A percentile compares a stretch with the other conserved stretches of the same genome.
phyloP scores from a whole-genome alignment of 2,888 invertebrate genomes.

The Meghimatium bilineatum region DNA sequence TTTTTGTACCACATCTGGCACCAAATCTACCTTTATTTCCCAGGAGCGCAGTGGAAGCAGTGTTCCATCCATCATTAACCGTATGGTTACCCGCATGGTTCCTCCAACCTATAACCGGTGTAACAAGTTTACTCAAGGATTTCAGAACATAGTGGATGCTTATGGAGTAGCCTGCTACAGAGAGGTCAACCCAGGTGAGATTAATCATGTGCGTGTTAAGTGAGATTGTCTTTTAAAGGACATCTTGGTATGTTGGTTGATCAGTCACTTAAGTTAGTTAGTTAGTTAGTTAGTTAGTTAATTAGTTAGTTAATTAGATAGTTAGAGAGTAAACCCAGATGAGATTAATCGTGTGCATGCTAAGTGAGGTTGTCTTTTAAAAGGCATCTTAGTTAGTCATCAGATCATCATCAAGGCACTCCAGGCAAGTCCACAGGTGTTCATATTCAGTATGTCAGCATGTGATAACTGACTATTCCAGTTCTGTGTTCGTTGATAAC shows the following conservation, averaged over 20 bases:
- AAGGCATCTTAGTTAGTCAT: too few relatives aligned
- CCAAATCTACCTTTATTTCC: conserved; percentile 1
- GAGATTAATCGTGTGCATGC: conserved; percentile 47
- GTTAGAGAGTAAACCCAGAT: conserved; percentile 98
- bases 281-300: too few relatives aligned
- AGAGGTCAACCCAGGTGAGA: conserved; percentile 94
- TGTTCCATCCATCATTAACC: conserved; percentile 96
- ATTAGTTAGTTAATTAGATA: too few relatives aligned
- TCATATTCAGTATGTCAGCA: too few relatives aligned
- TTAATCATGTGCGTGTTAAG: not conserved
- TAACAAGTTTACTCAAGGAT: conserved; percentile 97
- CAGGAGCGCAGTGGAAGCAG: conserved; percentile 83
- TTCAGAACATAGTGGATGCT: conserved; percentile 96
- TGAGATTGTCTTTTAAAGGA: too few relatives aligned
- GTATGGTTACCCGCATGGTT: conserved; percentile 88
- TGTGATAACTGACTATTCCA: too few relatives aligned
- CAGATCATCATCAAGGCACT: too few relatives aligned
- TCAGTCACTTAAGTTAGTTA: too few relatives aligned
- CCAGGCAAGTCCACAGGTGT: too few relatives aligned
- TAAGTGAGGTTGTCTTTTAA: not conserved
- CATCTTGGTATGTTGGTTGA: too few relatives aligned
- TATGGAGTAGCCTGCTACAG: conserved; percentile 97
- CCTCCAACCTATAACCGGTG: conserved; percentile 98
- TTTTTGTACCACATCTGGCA: too few relatives aligned
- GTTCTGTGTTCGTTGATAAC: too few relatives aligned